phyloP scores from a whole-genome alignment of 2,797 vertebrate species.

The Leucoraja ocellata region DNA sequence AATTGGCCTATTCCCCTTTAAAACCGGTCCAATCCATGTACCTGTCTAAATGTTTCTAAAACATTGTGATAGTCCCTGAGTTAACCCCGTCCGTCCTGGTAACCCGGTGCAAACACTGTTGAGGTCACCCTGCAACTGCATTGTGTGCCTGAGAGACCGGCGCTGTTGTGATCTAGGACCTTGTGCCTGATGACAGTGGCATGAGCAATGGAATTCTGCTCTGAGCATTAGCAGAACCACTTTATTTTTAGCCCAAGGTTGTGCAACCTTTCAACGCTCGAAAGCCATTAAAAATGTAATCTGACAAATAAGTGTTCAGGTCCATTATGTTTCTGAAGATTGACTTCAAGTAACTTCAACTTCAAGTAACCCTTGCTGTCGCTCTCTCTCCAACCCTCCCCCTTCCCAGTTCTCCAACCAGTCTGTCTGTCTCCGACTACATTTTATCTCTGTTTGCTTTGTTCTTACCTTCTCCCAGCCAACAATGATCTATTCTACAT shows the following conservation, averaged over 20 bases:
- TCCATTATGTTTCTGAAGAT: background rate
- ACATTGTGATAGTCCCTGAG: background rate
- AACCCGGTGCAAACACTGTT: background rate
- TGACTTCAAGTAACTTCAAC: no score
- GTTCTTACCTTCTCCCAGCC: no score
- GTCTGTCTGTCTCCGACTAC: no score
- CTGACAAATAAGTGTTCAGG: conserved; percentile 27
- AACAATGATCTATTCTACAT: no score
- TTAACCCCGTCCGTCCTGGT: background rate
- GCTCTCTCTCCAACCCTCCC: no score
- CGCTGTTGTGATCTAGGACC: background rate
- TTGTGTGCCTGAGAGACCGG: background rate
- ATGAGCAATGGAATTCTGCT: background rate
- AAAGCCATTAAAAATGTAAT: background rate
- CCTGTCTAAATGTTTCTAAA: no score
- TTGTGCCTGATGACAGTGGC: background rate
- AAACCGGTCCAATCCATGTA: no score
- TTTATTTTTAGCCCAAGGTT: conserved; percentile 5
- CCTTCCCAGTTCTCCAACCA: no score
- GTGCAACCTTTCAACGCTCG: conserved; percentile 1
- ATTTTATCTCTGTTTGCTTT: no score
- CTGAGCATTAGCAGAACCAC: background rate
- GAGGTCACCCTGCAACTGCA: background rate
- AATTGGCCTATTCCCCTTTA: no score
- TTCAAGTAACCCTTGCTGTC: no score